A percentile compares a stretch with the other conserved stretches of the same genome.
Evolutionary conservation across 2,888 invertebrate species (phyloP).

Genomic region (Gasteruption jaculator): DNA sequence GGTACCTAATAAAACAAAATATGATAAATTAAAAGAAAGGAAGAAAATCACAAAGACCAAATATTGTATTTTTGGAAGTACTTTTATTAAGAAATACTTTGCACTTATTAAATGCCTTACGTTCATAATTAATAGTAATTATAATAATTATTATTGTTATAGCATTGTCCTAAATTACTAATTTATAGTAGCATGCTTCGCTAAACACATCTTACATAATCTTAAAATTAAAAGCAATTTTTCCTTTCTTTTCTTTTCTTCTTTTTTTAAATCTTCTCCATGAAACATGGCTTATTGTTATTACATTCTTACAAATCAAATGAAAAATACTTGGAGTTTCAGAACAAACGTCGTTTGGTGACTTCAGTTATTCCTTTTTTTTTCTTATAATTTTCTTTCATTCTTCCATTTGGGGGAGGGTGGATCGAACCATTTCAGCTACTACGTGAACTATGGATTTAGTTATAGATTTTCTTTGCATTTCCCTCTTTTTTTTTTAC

Average conservation of each 20-base stretch:
- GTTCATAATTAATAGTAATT: conserved; percentile 48
- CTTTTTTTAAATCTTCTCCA: too few relatives aligned
- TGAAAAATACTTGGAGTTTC: conserved; percentile 41
- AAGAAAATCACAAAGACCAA: conserved; percentile 6
- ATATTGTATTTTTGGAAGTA: conserved; percentile 42
- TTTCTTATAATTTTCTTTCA: conserved; percentile 8
- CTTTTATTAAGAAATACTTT: conserved; percentile 53
- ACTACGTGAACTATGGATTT: too few relatives aligned
- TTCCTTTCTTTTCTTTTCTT: conserved; percentile 42
- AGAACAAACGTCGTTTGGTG: too few relatives aligned
- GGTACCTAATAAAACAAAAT: too few relatives aligned
- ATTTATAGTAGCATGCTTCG: conserved; percentile 50
- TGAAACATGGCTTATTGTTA: conserved; percentile 43
- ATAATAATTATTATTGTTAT: conserved; percentile 52
- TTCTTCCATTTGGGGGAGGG: conserved; percentile 11
- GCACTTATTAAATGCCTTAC: conserved; percentile 52
- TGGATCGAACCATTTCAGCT: too few relatives aligned
- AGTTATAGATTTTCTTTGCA: too few relatives aligned
- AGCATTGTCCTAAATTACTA: conserved; percentile 50
- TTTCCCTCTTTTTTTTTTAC: conserved; percentile 13
- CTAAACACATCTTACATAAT: conserved; percentile 51
- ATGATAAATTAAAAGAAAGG: background rate
- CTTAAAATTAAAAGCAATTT: conserved; percentile 50
- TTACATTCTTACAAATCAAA: too few relatives aligned
- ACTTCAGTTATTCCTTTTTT: too few relatives aligned